Conservation (phyloP, 2,113 vertebrate species). For the Ceyx margarethae region DNA sequence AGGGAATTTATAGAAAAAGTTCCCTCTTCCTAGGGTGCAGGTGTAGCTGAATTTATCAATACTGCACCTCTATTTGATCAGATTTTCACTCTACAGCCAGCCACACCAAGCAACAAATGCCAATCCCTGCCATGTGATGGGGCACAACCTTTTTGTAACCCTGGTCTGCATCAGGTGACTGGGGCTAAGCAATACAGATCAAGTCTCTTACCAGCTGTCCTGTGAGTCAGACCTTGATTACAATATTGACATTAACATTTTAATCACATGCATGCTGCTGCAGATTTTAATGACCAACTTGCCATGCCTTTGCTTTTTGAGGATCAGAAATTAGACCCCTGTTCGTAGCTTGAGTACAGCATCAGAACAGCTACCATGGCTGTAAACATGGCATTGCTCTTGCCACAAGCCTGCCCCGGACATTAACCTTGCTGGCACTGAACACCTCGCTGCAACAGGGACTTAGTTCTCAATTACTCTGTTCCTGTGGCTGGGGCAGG, state of each 20-base stretch:
- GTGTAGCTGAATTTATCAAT: background rate
- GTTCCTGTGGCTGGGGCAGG: background rate
- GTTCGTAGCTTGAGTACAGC: background rate
- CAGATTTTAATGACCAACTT: slow-evolving; percentile 31
- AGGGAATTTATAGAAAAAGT: background rate
- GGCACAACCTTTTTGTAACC: slow-evolving; percentile 18
- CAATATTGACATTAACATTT: slow-evolving; percentile 66
- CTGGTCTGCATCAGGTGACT: slow-evolving; percentile 20
- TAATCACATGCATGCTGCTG: slow-evolving; percentile 27
- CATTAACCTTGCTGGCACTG: slow-evolving; percentile 28
- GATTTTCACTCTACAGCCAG: background rate
- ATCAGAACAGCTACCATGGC: background rate
- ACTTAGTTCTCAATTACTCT: slow-evolving; percentile 45
- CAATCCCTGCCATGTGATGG: slow-evolving; percentile 3
- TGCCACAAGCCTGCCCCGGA: background rate
- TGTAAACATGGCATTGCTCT: background rate
- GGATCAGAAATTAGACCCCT: background rate
- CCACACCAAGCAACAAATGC: background rate
- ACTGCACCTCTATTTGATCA: fast-evolving
- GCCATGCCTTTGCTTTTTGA: slow-evolving; percentile 11
- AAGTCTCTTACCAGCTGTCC: slow-evolving; percentile 54
- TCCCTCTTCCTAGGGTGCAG: background rate
- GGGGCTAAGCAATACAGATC: slow-evolving; percentile 42
- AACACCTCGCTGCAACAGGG: background rate
- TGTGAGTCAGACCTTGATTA: slow-evolving; percentile 63